These are phyloP conservation scores for Euplagia quadripunctaria DNA, from an alignment of 2,888 invertebrate genomes.

Conservation along the genomic window DNA sequence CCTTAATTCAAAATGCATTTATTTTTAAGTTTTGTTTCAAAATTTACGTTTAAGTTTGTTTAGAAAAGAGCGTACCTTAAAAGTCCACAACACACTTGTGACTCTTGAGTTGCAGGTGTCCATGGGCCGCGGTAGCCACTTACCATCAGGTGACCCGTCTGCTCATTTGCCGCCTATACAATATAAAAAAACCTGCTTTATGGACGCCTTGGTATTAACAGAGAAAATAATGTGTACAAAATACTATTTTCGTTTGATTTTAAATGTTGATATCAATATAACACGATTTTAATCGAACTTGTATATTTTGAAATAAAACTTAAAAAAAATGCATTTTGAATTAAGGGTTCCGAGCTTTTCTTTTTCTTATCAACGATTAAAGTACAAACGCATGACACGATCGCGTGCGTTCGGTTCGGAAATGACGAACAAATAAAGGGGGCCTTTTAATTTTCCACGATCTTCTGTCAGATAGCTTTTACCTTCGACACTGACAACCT, in stretches of 20 bases:
- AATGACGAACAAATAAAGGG: constrained; percentile 61
- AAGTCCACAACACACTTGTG: background rate
- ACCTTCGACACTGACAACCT: constrained; percentile 56
- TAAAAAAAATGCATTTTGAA: no score
- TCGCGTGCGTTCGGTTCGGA: constrained; percentile 65
- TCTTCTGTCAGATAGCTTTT: constrained; percentile 60
- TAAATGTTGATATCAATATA: background rate
- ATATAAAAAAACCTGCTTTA: no score
- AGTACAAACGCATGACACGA: constrained; percentile 36
- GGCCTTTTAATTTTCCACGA: constrained; percentile 63
- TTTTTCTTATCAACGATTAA: constrained; percentile 44
- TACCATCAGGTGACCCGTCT: background rate
- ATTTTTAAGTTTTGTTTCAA: no score
- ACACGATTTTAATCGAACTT: background rate
- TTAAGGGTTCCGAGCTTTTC: no score
- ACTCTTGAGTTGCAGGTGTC: background rate
- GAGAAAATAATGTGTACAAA: no score
- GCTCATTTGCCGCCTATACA: background rate
- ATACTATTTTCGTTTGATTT: no score
- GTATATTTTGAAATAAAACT: background rate
- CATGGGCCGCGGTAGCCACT: background rate
- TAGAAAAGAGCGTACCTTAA: no score
- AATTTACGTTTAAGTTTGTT: no score
- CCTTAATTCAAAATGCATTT: no score
- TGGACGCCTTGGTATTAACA: no score